Evolutionary conservation across 1,140 invertebrate genomes (phyloP).

Genomic region (Oryzaephilus surinamensis): DNA sequence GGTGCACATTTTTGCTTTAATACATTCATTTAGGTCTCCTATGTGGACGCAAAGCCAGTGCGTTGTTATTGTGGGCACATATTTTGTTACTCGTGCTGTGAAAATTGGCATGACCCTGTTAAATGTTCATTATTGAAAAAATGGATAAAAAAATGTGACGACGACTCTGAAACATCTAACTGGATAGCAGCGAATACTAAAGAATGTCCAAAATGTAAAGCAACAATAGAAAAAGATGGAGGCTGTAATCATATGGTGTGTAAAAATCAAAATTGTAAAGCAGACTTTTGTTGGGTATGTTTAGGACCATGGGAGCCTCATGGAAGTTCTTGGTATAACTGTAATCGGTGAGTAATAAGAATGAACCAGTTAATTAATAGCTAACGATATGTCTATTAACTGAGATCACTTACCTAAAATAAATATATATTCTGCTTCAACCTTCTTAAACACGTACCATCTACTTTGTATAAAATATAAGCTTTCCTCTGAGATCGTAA

Average conservation of each 20-base stretch:
- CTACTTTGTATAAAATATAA: too few species aligned
- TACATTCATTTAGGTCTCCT: constrained; percentile 32
- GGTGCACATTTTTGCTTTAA: not conserved
- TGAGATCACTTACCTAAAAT: too few species aligned
- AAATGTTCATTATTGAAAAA: constrained; percentile 53
- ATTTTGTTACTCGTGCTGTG: constrained; percentile 62
- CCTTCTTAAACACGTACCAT: too few species aligned
- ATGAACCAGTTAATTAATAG: too few species aligned
- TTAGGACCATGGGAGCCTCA: constrained; percentile 69
- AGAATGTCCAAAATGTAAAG: constrained; percentile 68
- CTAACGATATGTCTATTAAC: too few species aligned
- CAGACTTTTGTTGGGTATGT: constrained; percentile 75
- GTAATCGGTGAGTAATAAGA: constrained; percentile 31
- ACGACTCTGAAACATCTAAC: constrained; percentile 71
- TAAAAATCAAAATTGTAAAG: constrained; percentile 63
- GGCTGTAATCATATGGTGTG: constrained; percentile 76
- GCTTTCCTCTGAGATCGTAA: too few species aligned
- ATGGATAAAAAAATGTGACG: constrained; percentile 74
- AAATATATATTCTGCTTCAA: too few species aligned
- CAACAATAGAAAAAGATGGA: constrained; percentile 65
- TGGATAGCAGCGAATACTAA: constrained; percentile 76
- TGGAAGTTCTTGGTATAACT: constrained; percentile 62
- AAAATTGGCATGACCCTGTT: constrained; percentile 70
- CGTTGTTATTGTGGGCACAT: constrained; percentile 53
- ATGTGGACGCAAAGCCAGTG: constrained; percentile 51